These are phyloP conservation scores for Holothuria leucospilota DNA, from an alignment of 53 echinoderm and acorn worm species.

Conservation along the genomic window DNA sequence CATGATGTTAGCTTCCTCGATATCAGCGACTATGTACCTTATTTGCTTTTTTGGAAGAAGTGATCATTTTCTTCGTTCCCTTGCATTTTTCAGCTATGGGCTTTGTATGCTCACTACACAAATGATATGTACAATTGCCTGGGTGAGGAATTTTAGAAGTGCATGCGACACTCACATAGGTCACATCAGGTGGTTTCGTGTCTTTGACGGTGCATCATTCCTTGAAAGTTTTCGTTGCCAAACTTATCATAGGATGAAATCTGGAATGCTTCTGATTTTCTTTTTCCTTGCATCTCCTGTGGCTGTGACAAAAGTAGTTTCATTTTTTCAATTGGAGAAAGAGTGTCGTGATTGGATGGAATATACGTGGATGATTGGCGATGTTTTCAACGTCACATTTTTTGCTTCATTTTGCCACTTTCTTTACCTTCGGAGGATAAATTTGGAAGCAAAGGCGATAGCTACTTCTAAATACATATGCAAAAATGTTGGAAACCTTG, in stretches of 20 bases:
- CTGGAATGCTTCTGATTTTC: not conserved
- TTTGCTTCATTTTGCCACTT: conserved; percentile 19
- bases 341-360: not conserved
- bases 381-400: not conserved
- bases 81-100: not conserved
- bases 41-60: conserved; percentile 1
- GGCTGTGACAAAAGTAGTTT: not conserved
- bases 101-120: not conserved
- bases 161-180: not conserved
- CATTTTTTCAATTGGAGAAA: not conserved
- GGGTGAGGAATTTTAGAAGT: not conserved
- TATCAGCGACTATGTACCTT: not conserved
- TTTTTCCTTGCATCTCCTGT: not conserved
- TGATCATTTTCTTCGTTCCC: not conserved
- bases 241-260: not conserved
- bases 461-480: not conserved
- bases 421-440: not conserved
- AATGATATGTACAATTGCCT: not conserved
- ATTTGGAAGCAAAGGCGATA: not conserved
- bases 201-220: no score
- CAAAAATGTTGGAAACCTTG: not conserved
- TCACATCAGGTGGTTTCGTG: not conserved
- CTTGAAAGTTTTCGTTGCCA: not conserved
- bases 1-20: not conserved
- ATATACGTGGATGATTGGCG: not conserved